Percentiles rank a stretch among this genome's conserved stretches.
Evolutionary conservation across 2,888 invertebrate genomes (phyloP).

Genomic region (Allolobophora icterica): DNA sequence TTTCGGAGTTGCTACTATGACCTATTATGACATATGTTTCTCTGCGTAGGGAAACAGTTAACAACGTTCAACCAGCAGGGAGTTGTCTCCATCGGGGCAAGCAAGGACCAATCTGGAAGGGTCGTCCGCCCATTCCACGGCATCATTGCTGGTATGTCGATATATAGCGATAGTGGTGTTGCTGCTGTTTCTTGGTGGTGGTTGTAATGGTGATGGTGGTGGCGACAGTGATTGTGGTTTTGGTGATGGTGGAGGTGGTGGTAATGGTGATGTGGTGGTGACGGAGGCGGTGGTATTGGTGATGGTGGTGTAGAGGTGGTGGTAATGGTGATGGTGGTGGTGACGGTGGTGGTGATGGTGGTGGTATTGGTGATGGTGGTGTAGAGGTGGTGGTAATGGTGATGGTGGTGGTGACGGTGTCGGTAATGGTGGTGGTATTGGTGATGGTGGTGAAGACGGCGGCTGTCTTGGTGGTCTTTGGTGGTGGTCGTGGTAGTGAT

Average conservation of each 20-base stretch:
- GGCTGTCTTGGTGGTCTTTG: no score
- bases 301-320: no score
- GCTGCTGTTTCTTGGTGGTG: no score
- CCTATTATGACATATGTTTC: neutral
- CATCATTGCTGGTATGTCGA: constrained; percentile 32
- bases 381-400: neutral
- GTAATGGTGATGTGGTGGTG: neutral
- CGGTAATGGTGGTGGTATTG: neutral
- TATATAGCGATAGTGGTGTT: neutral
- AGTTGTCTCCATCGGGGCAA: constrained; percentile 18
- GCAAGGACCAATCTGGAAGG: constrained; percentile 19
- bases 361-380: neutral
- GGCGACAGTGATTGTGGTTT: no score
- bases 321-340: neutral
- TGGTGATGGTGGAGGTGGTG: neutral
- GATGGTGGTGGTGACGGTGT: neutral
- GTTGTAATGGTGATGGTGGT: neutral
- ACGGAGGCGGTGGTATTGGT: neutral
- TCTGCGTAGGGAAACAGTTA: constrained; percentile 28
- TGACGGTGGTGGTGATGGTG: neutral
- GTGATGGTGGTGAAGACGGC: no score
- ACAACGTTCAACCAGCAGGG: constrained; percentile 34
- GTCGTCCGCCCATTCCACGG: constrained; percentile 28
- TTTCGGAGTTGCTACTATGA: no score
- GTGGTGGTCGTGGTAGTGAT: no score